Evolutionary conservation across 2,888 invertebrate genomes (phyloP).

Genomic region (Cacoxenus indagator): DNA sequence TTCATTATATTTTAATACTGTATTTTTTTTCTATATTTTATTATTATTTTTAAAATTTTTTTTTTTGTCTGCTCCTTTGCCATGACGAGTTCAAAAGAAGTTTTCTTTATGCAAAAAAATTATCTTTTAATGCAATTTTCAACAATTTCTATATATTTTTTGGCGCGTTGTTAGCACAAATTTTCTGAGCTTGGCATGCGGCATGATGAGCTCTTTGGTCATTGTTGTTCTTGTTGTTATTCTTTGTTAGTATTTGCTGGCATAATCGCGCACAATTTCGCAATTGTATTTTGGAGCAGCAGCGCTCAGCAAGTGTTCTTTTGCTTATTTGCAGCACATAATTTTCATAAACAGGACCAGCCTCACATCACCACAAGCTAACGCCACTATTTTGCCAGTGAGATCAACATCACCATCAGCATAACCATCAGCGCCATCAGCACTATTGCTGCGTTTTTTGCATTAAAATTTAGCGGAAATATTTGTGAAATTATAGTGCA

Average conservation of each 20-base stretch:
- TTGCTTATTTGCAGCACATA: constrained; percentile 14
- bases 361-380: not conserved
- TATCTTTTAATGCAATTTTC: constrained; percentile 9
- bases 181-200: not conserved
- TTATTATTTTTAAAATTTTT: not conserved
- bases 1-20: too few relatives aligned
- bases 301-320: constrained; percentile 15
- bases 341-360: constrained; percentile 7
- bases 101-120: constrained; percentile 10
- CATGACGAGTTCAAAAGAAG: constrained; percentile 16
- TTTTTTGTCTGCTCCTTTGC: not conserved
- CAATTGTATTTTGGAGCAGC: not conserved
- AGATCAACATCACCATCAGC: too few relatives aligned
- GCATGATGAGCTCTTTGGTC: not conserved
- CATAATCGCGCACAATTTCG: too few relatives aligned
- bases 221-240: not conserved
- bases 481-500: constrained; percentile 24
- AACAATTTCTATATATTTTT: not conserved
- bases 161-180: not conserved
- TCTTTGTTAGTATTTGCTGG: too few relatives aligned
- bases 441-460: constrained; percentile 1
- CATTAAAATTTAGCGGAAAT: constrained; percentile 29
- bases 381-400: too few relatives aligned
- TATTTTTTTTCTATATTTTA: not conserved
- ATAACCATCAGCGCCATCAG: too few relatives aligned